Evolutionary conservation across 92 coral and sea anemone genomes (phyloP), one percentile per base, ranked within the genome.

Genomic region (Phymanthus crucifer): DNA sequence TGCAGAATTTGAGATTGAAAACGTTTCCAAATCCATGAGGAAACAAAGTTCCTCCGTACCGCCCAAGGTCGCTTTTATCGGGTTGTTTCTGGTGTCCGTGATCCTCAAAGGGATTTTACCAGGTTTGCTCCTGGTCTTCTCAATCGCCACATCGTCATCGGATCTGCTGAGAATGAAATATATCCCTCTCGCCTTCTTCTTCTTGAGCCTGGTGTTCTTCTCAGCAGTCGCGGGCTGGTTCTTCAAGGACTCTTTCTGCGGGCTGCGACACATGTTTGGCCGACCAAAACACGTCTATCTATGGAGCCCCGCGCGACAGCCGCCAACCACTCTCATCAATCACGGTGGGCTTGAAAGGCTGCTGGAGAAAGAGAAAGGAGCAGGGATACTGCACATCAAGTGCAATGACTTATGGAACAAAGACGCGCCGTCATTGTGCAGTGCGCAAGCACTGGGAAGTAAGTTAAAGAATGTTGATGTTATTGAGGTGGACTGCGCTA

Each of bases 161-260:
- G 78, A 89, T 16, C 84, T 96, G 36, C 85, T 96, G 35, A 72
- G 73, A 27, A 87, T 96, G 98, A 83, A 88, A 37, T 93, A 96
- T 71, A 76, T 91, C 17, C 95, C 99, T 3, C 84, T 96, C 52
- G 95, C 99, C 14, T 89, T 91, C 67, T 96, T 93, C 90, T 93
- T 93, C 73, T 91, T 93, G 29, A 78, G 96, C 32, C 85, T 93
- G 64, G 98, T 96, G n/a, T 96, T 96, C 86, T 93, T 90, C 74
- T 80, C 97, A 5, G 90, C 96, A 3, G 96, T 90, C 14, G 89
- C 93, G 43, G 45, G 84, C 12, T 96, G 99, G 99, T 96, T 96
- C 83, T 82, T 96, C 81, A 93, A 88, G 54, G 98, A 91, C 16
- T 84, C 92, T 37, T 78, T 87, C 35, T 58, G 56, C 32, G 86